Conservation (phyloP, 1,140 invertebrate species). For the Hylyphantes graminicola region DNA sequence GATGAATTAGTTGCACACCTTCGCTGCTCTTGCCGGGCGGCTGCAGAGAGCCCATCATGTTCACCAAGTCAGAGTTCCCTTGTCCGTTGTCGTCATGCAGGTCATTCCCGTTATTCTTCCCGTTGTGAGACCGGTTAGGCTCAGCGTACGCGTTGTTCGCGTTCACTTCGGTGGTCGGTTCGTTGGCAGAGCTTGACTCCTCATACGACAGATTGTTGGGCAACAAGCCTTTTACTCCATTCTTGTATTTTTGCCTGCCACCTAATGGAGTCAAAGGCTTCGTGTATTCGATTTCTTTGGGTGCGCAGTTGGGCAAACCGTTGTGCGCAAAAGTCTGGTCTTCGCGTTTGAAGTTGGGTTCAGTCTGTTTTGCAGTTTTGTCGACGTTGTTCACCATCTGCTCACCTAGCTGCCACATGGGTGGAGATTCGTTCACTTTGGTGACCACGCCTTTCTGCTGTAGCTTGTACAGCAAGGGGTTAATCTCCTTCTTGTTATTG, state of each 20-base stretch:
- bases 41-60: constrained; percentile 54
- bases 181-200: constrained; percentile 41
- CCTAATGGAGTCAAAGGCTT: constrained; percentile 53
- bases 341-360: constrained; percentile 29
- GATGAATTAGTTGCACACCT: too few species aligned
- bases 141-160: constrained; percentile 59
- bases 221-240: constrained; percentile 60
- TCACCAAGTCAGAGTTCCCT: constrained; percentile 28
- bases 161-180: constrained; percentile 53
- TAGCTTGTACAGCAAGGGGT: constrained; percentile 64
- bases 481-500: constrained; percentile 64
- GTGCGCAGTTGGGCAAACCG: constrained; percentile 31
- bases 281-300: constrained; percentile 46
- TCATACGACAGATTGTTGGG: constrained; percentile 52
- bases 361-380: constrained; percentile 23
- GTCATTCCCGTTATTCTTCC: constrained; percentile 39
- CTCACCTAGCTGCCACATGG: constrained; percentile 62
- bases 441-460: constrained; percentile 62
- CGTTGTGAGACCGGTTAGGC: constrained; percentile 47
- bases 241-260: constrained; percentile 57
- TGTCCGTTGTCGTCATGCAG: constrained; percentile 16
- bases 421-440: constrained; percentile 63
- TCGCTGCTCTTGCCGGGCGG: constrained; percentile 52
- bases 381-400: constrained; percentile 44
- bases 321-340: constrained; percentile 28